Evolutionary conservation across 2,113 vertebrate species (phyloP).

Genomic region (Theropithecus gelada): DNA sequence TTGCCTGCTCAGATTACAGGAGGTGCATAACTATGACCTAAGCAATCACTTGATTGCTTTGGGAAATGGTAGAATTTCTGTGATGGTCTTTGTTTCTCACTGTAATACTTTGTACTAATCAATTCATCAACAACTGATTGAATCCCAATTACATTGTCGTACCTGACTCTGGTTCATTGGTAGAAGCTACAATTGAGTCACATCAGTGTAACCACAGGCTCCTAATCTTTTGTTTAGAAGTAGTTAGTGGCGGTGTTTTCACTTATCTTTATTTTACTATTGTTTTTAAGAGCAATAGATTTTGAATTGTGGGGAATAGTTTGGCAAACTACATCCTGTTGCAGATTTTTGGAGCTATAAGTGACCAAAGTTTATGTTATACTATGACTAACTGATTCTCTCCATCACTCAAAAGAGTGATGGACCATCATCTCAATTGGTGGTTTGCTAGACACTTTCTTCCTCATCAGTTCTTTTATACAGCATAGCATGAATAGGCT

Average conservation of each 20-base stretch:
- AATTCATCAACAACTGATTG: neutral
- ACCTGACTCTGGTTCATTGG: neutral
- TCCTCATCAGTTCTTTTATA: slow-evolving; percentile 10
- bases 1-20: neutral
- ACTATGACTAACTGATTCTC: neutral
- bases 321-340: slow-evolving; percentile 9
- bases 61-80: slow-evolving; percentile 15
- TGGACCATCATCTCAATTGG: neutral
- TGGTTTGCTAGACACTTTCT: slow-evolving; percentile 32
- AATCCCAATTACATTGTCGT: neutral
- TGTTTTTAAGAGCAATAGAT: slow-evolving; percentile 12
- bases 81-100: neutral
- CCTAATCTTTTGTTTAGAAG: neutral
- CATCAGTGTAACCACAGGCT: neutral
- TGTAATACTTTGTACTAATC: neutral
- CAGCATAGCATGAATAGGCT: neutral
- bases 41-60: neutral
- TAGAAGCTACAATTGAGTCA: neutral
- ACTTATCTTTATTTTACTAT: neutral
- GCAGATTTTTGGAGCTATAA: neutral
- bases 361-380: slow-evolving; percentile 13
- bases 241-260: slow-evolving; percentile 5
- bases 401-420: slow-evolving; percentile 15
- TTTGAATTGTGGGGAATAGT: neutral
- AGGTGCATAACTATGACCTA: neutral